Conservation (phyloP, 2,797 vertebrate species). For the Enteromius thamalakanensis region DNA sequence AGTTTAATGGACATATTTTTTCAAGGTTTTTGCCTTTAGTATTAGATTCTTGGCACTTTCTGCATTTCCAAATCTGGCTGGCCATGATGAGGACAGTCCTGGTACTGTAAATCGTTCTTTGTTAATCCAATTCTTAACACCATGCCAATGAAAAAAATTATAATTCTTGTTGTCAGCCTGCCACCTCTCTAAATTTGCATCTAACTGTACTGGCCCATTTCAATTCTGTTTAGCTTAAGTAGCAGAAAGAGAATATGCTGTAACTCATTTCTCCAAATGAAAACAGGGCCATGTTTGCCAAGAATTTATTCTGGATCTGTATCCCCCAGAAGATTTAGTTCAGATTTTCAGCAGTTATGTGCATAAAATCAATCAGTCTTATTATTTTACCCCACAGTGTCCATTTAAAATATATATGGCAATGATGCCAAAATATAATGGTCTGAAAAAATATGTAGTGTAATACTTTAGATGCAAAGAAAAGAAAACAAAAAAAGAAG, state of each 20-base stretch:
- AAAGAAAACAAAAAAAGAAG: not conserved
- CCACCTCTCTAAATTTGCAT: slow-evolving; percentile 61
- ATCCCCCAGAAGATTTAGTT: not conserved
- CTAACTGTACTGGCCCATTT: slow-evolving; percentile 61
- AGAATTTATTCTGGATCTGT: slow-evolving; percentile 44
- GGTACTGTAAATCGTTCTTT: slow-evolving; percentile 38
- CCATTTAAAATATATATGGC: not conserved
- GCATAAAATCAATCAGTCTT: not conserved
- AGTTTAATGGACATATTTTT: not conserved
- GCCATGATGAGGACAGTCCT: slow-evolving; percentile 34
- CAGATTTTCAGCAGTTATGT: not conserved
- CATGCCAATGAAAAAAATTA: slow-evolving; percentile 55
- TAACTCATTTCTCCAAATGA: slow-evolving; percentile 63
- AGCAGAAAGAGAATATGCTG: slow-evolving; percentile 57
- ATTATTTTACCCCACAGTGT: not conserved
- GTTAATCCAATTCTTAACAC: slow-evolving; percentile 55
- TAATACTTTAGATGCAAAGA: not conserved
- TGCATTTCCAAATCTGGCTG: slow-evolving; percentile 9
- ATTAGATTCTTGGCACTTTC: slow-evolving; percentile 2
- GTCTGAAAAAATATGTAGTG: not conserved
- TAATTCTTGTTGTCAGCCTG: slow-evolving; percentile 60
- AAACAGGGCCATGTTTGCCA: slow-evolving; percentile 54
- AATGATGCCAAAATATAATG: not conserved
- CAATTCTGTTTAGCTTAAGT: slow-evolving; percentile 62
- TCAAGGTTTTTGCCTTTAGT: not conserved